Evolutionary conservation across 2,797 vertebrate genomes (phyloP), one percentile per base, ranked within the genome.

Genomic region (Aulostomus chinensis): DNA sequence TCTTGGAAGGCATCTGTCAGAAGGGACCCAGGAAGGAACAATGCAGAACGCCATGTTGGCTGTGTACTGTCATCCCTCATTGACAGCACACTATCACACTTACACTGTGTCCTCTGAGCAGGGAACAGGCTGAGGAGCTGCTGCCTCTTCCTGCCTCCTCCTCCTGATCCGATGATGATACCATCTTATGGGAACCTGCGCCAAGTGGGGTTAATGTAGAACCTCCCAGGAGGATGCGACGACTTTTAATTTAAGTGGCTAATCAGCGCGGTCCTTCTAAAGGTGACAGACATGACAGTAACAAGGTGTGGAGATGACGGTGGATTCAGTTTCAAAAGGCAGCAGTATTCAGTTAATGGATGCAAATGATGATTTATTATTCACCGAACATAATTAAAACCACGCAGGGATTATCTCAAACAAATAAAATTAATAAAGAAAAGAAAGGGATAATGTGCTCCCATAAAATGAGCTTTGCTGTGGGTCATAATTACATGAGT

Each of bases 401-500:
- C 83, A 81, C 58, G 74, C 60, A 76, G 71, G 77, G 80, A 89
- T 89, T 85, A 85, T 84, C 73, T 76, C 80, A 85, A 86, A 91
- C 87, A 89, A 89, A 89, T 88, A 82, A 63, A 86, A 89, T 86
- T 81, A 87, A 83, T 80, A 68, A 72, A 77, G 72, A 76, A 73
- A 84, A 81, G 58, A 68, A 66, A 69, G 57, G 75, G 68, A 67
- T 76, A 78, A 85, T 84, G 66, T 68, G 72, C 41, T 55, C 71
- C 74, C 60, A 78, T 87, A 68, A 86, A 85, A 81, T 71, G 59
- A 72, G 80, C 85, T 87, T 85, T 84, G 85, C 86, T 88, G 76
- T 83, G 88, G 88, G 86, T 91, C 84, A 83, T 88, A 90, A 91
- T 92, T 90, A 91, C 84, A 86, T 73, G 76, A 89, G 71, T 88